Evolutionary conservation across 1,140 invertebrate genomes (phyloP).

Genomic region (Hermetia illucens): DNA sequence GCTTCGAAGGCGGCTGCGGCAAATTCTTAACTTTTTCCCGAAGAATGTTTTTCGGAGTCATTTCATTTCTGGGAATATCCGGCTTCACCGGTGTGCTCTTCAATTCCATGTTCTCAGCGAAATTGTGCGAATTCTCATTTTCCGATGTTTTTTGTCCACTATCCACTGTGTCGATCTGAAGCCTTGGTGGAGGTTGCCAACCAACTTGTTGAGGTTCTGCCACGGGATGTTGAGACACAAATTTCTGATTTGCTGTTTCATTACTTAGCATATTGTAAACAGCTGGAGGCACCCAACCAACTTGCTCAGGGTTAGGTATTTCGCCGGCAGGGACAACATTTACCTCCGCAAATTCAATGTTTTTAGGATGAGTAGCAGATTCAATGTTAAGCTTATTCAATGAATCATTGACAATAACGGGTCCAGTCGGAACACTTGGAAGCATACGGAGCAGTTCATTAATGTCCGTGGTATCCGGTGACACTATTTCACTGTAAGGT

Average conservation of each 20-base stretch:
- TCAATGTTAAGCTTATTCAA: no score
- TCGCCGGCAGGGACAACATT: no score
- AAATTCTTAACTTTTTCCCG: no score
- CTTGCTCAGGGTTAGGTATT: no score
- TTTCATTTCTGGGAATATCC: no score
- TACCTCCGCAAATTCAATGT: no score
- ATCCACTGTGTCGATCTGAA: slow-evolving; percentile 24
- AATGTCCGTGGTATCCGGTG: background rate
- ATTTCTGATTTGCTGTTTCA: background rate
- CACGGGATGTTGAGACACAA: background rate
- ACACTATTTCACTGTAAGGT: slow-evolving; percentile 18
- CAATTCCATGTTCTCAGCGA: slow-evolving; percentile 18
- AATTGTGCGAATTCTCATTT: slow-evolving; percentile 11
- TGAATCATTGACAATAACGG: no score
- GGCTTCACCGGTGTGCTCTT: slow-evolving; percentile 24
- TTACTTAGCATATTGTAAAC: background rate
- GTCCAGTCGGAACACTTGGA: no score
- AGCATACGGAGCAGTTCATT: background rate
- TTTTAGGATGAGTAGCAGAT: no score
- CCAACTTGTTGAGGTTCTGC: slow-evolving; percentile 15
- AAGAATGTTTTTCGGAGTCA: no score
- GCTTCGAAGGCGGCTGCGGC: no score
- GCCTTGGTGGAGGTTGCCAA: slow-evolving; percentile 18
- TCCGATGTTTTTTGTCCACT: slow-evolving; percentile 9
- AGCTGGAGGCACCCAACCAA: background rate